phyloP scores from a whole-genome alignment of 2,888 invertebrate species.

The Steinernema hermaphroditum region DNA sequence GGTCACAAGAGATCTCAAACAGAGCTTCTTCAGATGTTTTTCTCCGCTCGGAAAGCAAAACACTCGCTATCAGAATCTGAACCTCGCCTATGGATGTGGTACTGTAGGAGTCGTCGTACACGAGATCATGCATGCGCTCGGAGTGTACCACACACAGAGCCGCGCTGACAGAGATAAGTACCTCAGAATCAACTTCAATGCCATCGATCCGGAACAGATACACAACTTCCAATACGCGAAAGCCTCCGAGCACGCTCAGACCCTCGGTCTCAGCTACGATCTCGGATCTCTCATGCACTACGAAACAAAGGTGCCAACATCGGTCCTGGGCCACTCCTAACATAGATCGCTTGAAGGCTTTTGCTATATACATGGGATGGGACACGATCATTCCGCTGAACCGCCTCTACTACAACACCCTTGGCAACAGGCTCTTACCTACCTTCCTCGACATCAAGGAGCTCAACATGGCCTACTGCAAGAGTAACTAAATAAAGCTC shows the following conservation, averaged over 20 bases:
- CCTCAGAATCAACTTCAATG: background rate
- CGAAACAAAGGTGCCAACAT: conserved; percentile 42
- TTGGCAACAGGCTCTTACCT: conserved; percentile 51
- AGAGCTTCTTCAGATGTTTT: background rate
- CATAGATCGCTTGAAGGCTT: background rate
- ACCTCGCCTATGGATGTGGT: background rate
- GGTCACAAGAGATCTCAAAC: background rate
- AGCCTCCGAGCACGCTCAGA: background rate
- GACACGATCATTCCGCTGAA: conserved; percentile 49
- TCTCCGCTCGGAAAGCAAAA: background rate
- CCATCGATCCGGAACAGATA: background rate
- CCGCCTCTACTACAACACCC: conserved; percentile 48
- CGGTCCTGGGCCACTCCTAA: background rate
- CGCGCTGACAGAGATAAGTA: background rate
- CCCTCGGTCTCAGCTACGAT: conserved; percentile 50
- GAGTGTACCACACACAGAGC: background rate
- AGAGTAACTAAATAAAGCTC: conserved; percentile 34
- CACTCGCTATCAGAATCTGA: background rate
- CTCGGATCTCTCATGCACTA: conserved; percentile 54
- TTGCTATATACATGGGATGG: conserved; percentile 36
- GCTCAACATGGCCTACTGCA: conserved; percentile 54
- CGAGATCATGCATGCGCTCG: background rate
- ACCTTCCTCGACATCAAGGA: conserved; percentile 57
- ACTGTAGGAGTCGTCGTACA: background rate
- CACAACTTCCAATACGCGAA: background rate